Evolutionary conservation across 2,797 vertebrate species (phyloP).

Genomic region (Chloroceryle inda): DNA sequence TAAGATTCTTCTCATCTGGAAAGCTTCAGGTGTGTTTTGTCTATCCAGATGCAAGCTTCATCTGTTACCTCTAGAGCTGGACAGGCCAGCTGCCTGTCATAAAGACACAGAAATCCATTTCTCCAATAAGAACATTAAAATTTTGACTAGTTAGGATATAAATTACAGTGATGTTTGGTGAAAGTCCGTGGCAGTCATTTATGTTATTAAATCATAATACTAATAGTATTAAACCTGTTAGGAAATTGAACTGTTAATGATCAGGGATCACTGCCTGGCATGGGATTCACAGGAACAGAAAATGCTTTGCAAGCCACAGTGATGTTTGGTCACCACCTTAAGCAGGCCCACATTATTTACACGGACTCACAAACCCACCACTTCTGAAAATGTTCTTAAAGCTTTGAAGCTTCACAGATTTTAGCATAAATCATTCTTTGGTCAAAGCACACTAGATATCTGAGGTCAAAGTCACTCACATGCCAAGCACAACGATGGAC

Average conservation of each 20-base stretch:
- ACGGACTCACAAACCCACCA: neutral
- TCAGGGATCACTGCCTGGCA: neutral
- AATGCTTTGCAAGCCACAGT: neutral
- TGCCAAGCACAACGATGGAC: rapidly evolving
- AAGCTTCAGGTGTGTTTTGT: neutral
- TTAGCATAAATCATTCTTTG: neutral
- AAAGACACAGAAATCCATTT: neutral
- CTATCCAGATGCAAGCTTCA: neutral
- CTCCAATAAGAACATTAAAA: neutral
- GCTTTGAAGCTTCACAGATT: neutral
- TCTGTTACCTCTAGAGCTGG: neutral
- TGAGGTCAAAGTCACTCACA: neutral
- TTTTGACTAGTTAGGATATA: neutral
- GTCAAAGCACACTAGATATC: neutral
- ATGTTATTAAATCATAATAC: neutral
- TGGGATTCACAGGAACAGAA: neutral
- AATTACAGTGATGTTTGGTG: neutral
- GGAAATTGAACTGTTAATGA: neutral
- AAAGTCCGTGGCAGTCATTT: neutral
- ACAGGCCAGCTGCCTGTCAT: neutral
- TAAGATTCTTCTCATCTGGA: neutral
- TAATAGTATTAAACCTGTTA: neutral
- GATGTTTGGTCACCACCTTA: neutral
- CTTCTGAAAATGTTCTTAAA: neutral
- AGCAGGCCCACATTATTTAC: neutral